Percentiles rank a stretch among this genome's conserved stretches.
These are phyloP conservation scores for Megaptera novaeangliae DNA, from an alignment of 2,113 vertebrate genomes.

Conservation along the genomic window DNA sequence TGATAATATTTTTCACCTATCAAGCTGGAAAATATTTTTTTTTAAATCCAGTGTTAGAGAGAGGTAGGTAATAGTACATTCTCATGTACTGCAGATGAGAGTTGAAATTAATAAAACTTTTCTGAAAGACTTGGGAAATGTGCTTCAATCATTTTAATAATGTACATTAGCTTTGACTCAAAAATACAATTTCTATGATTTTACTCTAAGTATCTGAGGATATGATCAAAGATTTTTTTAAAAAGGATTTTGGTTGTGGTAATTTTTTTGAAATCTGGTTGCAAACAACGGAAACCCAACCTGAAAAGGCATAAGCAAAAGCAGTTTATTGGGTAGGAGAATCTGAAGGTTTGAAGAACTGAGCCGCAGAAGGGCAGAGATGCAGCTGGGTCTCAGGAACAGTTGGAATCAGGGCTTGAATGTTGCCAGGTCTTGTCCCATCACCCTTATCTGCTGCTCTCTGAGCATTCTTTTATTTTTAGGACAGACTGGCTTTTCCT, in stretches of 20 bases:
- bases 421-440: background rate
- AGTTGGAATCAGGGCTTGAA: background rate
- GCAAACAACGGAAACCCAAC: background rate
- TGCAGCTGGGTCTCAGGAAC: rapidly evolving
- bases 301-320: background rate
- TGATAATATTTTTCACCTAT: background rate
- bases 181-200: background rate
- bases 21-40: background rate
- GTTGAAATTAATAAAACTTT: background rate
- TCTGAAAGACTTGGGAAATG: background rate
- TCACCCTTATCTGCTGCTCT: background rate
- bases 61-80: background rate
- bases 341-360: background rate
- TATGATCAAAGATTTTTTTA: background rate
- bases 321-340: background rate
- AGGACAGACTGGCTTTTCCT: background rate
- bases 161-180: background rate
- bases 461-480: background rate
- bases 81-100: background rate
- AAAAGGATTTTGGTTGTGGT: background rate
- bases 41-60: background rate
- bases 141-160: background rate
- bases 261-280: background rate
- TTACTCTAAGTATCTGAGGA: background rate
- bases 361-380: background rate